Evolutionary conservation across 2,113 vertebrate species (phyloP).

Genomic region (Neolamprologus brichardi): DNA sequence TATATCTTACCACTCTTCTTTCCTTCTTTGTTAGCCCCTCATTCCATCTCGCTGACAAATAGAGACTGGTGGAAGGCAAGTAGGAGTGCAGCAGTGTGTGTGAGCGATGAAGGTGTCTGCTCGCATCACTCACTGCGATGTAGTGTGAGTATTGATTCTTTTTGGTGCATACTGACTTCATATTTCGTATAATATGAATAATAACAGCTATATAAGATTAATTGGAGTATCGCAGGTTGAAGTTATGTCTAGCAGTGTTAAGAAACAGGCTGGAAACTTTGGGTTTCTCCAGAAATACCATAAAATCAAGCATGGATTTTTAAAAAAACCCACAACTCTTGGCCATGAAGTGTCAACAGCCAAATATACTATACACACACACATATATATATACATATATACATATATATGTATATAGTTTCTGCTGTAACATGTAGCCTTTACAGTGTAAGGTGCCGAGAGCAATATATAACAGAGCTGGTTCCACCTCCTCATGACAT

Average conservation of each 20-base stretch:
- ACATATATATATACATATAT: fast-evolving
- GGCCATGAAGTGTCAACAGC: neutral
- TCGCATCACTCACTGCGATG: slow-evolving; percentile 32
- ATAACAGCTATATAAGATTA: neutral
- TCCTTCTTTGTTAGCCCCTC: slow-evolving; percentile 18
- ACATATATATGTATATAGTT: fast-evolving
- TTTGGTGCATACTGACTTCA: slow-evolving; percentile 33
- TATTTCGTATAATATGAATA: slow-evolving; percentile 33
- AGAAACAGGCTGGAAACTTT: neutral
- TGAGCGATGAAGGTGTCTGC: slow-evolving; percentile 44
- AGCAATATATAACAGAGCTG: neutral
- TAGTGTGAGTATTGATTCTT: slow-evolving; percentile 46
- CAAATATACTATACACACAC: neutral
- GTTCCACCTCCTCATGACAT: slow-evolving; percentile 1
- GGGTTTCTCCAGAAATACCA: neutral
- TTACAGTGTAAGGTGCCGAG: neutral
- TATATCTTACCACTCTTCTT: slow-evolving; percentile 16
- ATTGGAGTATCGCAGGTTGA: neutral
- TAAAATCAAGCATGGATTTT: neutral
- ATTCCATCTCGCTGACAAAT: slow-evolving; percentile 27
- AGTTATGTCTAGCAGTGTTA: neutral
- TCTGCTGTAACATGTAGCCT: neutral
- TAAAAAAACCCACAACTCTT: neutral
- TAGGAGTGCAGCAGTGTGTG: slow-evolving; percentile 16
- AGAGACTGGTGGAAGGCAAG: slow-evolving; percentile 12